Conservation (phyloP, 2,797 vertebrate genomes). For the Leuciscus waleckii region DNA sequence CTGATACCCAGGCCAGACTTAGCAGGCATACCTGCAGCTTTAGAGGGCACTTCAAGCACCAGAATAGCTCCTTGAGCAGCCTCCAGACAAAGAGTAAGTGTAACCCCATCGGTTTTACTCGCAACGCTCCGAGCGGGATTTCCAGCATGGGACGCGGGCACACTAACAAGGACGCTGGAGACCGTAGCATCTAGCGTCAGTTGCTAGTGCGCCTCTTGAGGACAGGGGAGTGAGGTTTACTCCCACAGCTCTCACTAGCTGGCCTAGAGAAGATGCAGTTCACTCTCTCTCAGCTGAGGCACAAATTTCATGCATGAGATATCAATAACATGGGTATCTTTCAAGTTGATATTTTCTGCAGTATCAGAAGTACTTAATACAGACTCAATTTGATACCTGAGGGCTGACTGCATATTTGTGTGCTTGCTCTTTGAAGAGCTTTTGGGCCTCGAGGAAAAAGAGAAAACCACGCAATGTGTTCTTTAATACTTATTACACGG, state of each 20-base stretch:
- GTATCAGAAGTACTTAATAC: not conserved
- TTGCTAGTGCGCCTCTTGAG: not conserved
- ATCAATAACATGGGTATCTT: not conserved
- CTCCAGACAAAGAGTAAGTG: conserved; percentile 16
- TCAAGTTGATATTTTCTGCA: not conserved
- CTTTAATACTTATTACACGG: not conserved
- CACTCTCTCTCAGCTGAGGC: not conserved
- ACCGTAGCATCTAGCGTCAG: not conserved
- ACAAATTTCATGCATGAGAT: not conserved
- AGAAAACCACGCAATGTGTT: not conserved
- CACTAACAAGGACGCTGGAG: not conserved
- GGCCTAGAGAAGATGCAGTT: not conserved
- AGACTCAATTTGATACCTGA: not conserved
- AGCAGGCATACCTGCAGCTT: conserved; percentile 1
- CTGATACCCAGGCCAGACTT: conserved; percentile 44
- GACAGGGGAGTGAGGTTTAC: not conserved
- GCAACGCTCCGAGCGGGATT: not conserved
- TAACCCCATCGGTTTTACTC: not conserved
- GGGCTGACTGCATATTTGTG: not conserved
- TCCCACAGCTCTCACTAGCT: not conserved
- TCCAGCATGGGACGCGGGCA: not conserved
- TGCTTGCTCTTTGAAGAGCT: not conserved
- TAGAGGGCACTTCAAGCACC: conserved; percentile 3
- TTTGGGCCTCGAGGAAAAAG: not conserved
- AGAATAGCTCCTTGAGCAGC: conserved; percentile 41